Evolutionary conservation across 2,888 invertebrate genomes (phyloP).

Genomic region (Dasypogon diadema): DNA sequence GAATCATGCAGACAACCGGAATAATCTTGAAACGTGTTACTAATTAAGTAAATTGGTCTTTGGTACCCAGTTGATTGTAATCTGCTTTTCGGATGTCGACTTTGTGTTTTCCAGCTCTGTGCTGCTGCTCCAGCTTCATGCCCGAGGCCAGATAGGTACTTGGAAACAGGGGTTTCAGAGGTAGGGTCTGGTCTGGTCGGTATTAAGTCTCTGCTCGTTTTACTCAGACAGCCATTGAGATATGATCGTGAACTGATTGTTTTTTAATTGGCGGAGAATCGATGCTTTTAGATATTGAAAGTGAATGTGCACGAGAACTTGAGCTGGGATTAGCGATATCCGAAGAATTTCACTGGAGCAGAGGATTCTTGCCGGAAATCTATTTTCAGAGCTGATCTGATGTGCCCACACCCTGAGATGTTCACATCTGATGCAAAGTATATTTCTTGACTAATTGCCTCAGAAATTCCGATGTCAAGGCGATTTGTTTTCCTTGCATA

Average conservation of each 20-base stretch:
- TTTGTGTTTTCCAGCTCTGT: constrained; percentile 13
- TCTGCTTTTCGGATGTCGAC: constrained; percentile 48
- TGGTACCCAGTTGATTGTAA: constrained; percentile 40
- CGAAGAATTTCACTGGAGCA: background rate
- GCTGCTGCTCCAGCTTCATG: background rate
- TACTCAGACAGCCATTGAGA: constrained; percentile 28
- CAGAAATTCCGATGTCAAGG: constrained; percentile 36
- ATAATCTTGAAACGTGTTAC: constrained; percentile 52
- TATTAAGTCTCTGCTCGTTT: constrained; percentile 8
- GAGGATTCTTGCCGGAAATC: background rate
- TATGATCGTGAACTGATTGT: constrained; percentile 45
- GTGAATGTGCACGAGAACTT: background rate
- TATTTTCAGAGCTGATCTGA: background rate
- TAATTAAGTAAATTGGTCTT: constrained; percentile 52
- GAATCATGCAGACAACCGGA: constrained; percentile 23
- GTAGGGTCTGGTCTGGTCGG: background rate
- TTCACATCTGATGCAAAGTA: background rate
- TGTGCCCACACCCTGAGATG: constrained; percentile 1
- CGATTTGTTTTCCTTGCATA: constrained; percentile 40
- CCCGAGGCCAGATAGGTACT: background rate
- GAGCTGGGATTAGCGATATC: constrained; percentile 9
- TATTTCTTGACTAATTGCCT: constrained; percentile 40
- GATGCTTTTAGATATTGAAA: constrained; percentile 22
- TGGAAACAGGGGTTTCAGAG: background rate
- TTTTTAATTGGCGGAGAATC: constrained; percentile 45